Evolutionary conservation across 2,888 invertebrate genomes (phyloP).

Genomic region (Vandiemenella viatica): DNA sequence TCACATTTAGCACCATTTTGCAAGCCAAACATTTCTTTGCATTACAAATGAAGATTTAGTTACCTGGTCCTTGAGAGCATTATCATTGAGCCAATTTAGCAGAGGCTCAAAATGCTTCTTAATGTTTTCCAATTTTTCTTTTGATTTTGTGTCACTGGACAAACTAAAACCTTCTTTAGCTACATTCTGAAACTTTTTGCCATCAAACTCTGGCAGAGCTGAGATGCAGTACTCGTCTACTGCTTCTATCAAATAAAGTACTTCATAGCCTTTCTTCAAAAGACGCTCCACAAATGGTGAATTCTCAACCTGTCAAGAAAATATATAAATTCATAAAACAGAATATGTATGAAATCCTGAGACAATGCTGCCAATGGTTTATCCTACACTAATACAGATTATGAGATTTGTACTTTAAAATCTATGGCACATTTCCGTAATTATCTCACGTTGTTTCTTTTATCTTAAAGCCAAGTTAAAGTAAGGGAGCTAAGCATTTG

Average conservation of each 20-base stretch:
- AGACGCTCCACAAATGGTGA: slow-evolving; percentile 95
- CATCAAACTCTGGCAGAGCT: slow-evolving; percentile 92
- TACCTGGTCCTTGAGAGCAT: slow-evolving; percentile 59
- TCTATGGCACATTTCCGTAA: no score
- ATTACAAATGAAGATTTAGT: neutral
- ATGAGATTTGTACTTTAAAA: no score
- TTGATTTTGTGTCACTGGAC: slow-evolving; percentile 37
- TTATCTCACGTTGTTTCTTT: no score
- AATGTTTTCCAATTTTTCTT: slow-evolving; percentile 61
- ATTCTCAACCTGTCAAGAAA: slow-evolving; percentile 46
- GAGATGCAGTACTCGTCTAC: slow-evolving; percentile 97
- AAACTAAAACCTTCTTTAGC: slow-evolving; percentile 94
- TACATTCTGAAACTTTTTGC: slow-evolving; percentile 98
- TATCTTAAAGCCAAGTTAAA: no score
- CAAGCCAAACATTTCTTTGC: neutral
- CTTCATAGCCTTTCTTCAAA: slow-evolving; percentile 85
- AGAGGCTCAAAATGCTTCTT: slow-evolving; percentile 76
- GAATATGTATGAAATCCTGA: no score
- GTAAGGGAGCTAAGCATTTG: no score
- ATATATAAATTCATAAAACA: slow-evolving; percentile 4
- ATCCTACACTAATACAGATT: no score
- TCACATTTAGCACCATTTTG: neutral
- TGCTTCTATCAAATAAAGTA: slow-evolving; percentile 84
- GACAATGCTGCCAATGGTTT: no score
- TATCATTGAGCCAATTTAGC: slow-evolving; percentile 68